Base-by-base conservation (phyloP, 2,888 invertebrate species). In the Eilema griseolum region DNA sequence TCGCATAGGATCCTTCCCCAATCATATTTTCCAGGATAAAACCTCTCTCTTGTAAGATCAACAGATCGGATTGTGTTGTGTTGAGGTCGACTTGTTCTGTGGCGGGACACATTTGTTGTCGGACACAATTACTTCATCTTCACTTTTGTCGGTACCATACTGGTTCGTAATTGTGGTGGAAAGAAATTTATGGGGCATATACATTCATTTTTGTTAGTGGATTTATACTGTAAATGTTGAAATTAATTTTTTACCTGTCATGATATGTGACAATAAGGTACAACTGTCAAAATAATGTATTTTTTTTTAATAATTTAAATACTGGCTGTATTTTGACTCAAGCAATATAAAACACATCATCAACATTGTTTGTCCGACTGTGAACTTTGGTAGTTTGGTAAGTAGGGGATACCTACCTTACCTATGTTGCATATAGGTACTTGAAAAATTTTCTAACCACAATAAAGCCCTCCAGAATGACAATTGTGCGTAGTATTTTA, bases 1-100 rank as follows among this genome's bases (percentile, higher is more conserved):
- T 97, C 52, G 97, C 97, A 84, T 97, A 98, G 5, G 97, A 97
- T 59, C 98, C 98, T 93, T 97, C 97, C 33, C 97, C 98, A 67
- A 98, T 90, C 77, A 96, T 91, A 88, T 96, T 96, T 64, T 96
- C 88, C 59, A 97, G 85, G 71, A 95, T 92, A 85, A 97, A 97
- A 26, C 97, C 97, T 77, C 90, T 94, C 76, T 94, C 95, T 83
- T 92, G 89, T 74, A 95, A 82, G 26, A 94, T 85, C 60, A 82
- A 74, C 2, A 93, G 77, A 78, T 95, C 95, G 1, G 95, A 95
- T 56, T 88, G 89, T 72, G 94, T 92, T 65, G 90, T 89, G 65
- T 78, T 85, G 72, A 93, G 84, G 37, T 92, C 91, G 76, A 85
- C 79, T 83, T 92, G 92, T 23, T 92, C 91, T 75, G 81, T 82